These are phyloP conservation scores for Rhynchopsitta pachyrhyncha DNA, from an alignment of 2,113 vertebrate species.

Conservation along the genomic window DNA sequence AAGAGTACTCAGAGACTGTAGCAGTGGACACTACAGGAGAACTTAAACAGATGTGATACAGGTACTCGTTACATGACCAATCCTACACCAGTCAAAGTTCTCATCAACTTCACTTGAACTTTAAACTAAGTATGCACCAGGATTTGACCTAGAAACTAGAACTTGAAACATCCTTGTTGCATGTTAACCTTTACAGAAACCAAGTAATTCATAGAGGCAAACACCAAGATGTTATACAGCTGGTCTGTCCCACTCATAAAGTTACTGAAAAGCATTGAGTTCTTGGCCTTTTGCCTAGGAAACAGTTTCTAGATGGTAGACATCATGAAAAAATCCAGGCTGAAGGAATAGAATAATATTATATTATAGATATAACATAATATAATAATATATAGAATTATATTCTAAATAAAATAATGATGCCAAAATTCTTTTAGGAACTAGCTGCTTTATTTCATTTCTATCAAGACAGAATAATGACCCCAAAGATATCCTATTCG, in stretches of 20 bases:
- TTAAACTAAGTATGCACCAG: background rate
- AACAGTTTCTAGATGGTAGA: background rate
- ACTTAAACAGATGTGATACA: background rate
- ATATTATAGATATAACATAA: background rate
- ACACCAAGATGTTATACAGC: background rate
- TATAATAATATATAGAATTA: background rate
- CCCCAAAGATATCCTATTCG: background rate
- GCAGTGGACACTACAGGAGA: background rate
- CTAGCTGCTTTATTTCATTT: background rate
- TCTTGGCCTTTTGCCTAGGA: background rate
- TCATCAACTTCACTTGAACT: background rate
- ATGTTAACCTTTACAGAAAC: background rate
- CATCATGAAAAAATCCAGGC: background rate
- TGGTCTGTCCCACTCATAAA: background rate
- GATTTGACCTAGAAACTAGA: background rate
- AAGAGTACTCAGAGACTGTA: background rate
- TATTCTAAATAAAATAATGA: background rate
- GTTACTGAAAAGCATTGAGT: rapidly evolving
- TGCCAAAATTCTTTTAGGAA: background rate
- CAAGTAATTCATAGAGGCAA: background rate
- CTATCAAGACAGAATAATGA: background rate
- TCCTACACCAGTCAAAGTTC: background rate
- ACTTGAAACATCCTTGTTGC: background rate
- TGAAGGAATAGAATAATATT: background rate
- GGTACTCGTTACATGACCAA: background rate